Evolutionary conservation across 1,140 invertebrate genomes (phyloP).

Genomic region (Drosophila carrolli): DNA sequence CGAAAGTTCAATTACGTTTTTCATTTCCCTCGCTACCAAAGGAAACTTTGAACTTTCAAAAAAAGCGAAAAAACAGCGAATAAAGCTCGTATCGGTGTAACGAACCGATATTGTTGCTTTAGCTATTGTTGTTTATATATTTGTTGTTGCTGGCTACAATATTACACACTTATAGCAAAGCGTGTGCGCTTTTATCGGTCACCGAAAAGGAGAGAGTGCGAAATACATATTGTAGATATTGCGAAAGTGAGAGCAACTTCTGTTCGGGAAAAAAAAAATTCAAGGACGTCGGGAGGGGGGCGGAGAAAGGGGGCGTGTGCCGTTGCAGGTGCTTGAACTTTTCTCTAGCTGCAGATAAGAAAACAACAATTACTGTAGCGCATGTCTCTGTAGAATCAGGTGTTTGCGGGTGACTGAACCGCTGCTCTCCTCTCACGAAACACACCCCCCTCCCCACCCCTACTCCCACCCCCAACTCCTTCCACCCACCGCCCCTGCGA

Average conservation of each 20-base stretch:
- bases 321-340: slow-evolving; percentile 62
- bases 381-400: slow-evolving; percentile 46
- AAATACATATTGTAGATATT: background rate
- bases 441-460: slow-evolving; percentile 4
- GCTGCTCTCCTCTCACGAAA: slow-evolving; percentile 1
- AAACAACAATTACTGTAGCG: slow-evolving; percentile 9
- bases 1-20: slow-evolving; percentile 28
- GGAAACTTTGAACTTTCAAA: slow-evolving; percentile 61
- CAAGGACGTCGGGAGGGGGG: background rate
- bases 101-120: slow-evolving; percentile 61
- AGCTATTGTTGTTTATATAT: slow-evolving; percentile 7
- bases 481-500: background rate
- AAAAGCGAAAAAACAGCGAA: background rate
- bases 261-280: background rate
- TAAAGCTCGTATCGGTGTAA: slow-evolving; percentile 69
- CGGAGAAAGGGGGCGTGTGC: slow-evolving; percentile 5
- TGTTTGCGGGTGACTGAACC: slow-evolving; percentile 37
- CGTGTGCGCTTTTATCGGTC: slow-evolving; percentile 42
- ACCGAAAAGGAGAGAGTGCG: slow-evolving; percentile 11
- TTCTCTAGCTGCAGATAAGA: slow-evolving; percentile 28
- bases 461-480: too few relatives aligned
- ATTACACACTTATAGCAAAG: slow-evolving; percentile 12
- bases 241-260: slow-evolving; percentile 38
- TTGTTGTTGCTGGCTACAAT: background rate
- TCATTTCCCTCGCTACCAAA: background rate